Base-by-base conservation (phyloP, 2,888 invertebrate species). In the Julus scanicus region DNA sequence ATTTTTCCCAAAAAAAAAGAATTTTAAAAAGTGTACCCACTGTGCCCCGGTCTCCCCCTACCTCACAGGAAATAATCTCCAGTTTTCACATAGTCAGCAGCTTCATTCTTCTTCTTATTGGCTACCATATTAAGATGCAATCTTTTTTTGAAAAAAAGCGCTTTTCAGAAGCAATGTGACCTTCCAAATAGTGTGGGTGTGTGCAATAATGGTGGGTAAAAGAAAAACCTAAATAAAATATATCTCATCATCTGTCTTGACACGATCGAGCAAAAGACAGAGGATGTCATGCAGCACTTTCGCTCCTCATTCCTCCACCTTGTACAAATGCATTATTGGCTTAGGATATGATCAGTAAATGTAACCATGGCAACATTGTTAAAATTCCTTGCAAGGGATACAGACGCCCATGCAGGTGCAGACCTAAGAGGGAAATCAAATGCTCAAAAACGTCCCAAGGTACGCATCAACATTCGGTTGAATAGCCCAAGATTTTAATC, bases 271-370 rank as follows among this genome's bases (percentile, higher is more conserved):
- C 57, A 57, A 3, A 57, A 57, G 57, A 57, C 57, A 6, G 57
- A 57, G 57, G 57, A 57, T 57, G 57, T 57, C 57, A 57, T n/a
- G n/a, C n/a, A 57, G 57, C 57, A n/a, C 57, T 17, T 57, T 57
- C n/a, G 57, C 57, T n/a, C 57, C 57, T 57, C 57, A 57, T 57
- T 57, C n/a, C n/a, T 57, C 57, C 57, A 57, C 57, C 57, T 57
- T 57, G 57, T 57, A 57, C 57, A 57, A 57, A 57, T 57, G n/a
- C 57, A 57, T 57, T 57, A 57, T 57, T 57, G 57, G 57, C 57
- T 57, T n/a, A 57, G n/a, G 57, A 3, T 57, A n/a, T 57, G 57
- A n/a, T 57, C 57, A 57, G 57, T 13, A 49, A 57, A n/a, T n/a
- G 57, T 57, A 57, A n/a, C 57, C 13, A 57, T 57, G 57, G 57